Base-by-base conservation (phyloP, 2,888 invertebrate genomes). In the Chrysomela aeneicollis region DNA sequence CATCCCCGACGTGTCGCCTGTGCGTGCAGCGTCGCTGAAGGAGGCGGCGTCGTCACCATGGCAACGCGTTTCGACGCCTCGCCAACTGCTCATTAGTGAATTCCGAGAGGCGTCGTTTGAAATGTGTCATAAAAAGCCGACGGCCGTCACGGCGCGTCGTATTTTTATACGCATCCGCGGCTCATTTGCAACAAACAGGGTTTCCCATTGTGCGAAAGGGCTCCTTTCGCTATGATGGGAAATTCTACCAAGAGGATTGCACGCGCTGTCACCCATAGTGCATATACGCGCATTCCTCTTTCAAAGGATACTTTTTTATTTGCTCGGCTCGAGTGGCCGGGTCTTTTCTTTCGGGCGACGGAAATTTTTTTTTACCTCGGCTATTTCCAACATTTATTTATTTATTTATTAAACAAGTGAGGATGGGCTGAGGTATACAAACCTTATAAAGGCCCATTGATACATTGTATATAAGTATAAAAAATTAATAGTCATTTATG, bases 41-140 rank as follows among this genome's bases (percentile, higher is more conserved):
- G 70, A 70, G 71, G 71, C 66, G 71, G 74, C 76, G 74, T 74
- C 74, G 78, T 79, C 65, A 67, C 76, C 73, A 78, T 76, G 74
- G 77, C 64, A 72, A 79, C 79, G 73, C 71, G 68, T 70, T 66
- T 69, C 77, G 78, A 78, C 76, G 79, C 77, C 79, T 74, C 76
- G 80, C 80, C 80, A 81, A 79, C 79, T 80, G 79, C 80, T 81
- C 81, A 81, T 81, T 81, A 81, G 81, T 78, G 80, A 80, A 81
- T 81, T 81, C 81, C 80, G 77, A 78, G 76, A 80, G 81, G 80
- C 80, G 80, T 81, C 79, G 80, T 78, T 79, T 79, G 79, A 79
- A 80, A 80, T 74, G 79, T 80, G 80, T 80, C 80, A 80, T 79
- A 79, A 80, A 80, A 81, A 80, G 77, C 73, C 78, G 79, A 75